phyloP scores from a whole-genome alignment of 2,888 invertebrate species.

The Tuberolachnus salignus region DNA sequence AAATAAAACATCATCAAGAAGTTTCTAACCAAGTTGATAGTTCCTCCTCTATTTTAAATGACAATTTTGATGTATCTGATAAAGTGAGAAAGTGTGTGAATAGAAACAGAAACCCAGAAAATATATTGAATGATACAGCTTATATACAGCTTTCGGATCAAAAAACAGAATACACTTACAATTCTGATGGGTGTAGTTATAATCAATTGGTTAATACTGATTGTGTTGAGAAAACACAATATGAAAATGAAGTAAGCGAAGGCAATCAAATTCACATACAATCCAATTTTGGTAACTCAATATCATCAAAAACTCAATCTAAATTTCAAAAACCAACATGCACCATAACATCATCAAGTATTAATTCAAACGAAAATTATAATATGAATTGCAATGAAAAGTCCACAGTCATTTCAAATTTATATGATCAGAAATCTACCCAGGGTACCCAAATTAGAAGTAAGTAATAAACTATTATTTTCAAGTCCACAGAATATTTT shows the following conservation, averaged over 20 bases:
- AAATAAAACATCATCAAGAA: conserved; percentile 59
- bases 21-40: conserved; percentile 3
- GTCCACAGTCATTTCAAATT: not conserved
- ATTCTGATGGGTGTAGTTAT: not conserved
- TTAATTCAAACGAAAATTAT: not conserved
- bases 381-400: not conserved
- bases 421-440: not conserved
- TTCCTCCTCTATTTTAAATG: not conserved
- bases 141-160: not conserved
- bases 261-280: not conserved
- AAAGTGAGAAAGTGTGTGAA: not conserved
- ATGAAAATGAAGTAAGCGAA: not conserved
- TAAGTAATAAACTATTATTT: not conserved
- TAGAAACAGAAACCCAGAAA: not conserved
- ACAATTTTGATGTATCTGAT: not conserved
- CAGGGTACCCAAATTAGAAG: not conserved
- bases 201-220: not conserved
- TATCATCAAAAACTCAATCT: not conserved
- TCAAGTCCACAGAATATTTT: not conserved
- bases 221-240: not conserved
- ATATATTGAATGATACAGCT: not conserved
- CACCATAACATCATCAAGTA: conserved; percentile 16
- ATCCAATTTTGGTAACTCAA: not conserved
- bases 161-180: not conserved
- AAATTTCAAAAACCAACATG: not conserved